Evolutionary conservation across 1,140 invertebrate species (phyloP).

Genomic region (Diorhabda carinulata): DNA sequence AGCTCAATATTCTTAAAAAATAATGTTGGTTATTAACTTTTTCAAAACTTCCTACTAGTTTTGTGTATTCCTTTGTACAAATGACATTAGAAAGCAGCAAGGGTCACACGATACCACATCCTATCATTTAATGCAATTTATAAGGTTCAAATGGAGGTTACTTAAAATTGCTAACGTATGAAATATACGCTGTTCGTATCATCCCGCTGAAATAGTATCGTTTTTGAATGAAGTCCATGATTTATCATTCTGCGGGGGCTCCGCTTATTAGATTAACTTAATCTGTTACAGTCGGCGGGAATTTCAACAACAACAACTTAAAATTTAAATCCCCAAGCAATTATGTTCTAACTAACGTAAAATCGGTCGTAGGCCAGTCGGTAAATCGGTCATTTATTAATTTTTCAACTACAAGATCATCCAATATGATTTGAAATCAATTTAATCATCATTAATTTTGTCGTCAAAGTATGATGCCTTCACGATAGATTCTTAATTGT

Average conservation of each 20-base stretch:
- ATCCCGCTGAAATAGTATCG: slow-evolving; percentile 32
- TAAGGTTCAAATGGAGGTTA: neutral
- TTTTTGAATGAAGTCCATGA: slow-evolving; percentile 27
- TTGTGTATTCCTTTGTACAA: too few relatives aligned
- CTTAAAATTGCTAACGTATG: neutral
- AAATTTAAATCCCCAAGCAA: slow-evolving; percentile 39
- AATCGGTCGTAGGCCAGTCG: slow-evolving; percentile 1
- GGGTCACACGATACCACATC: neutral
- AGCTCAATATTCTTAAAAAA: too few relatives aligned
- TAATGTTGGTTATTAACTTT: too few relatives aligned
- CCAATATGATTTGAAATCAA: too few relatives aligned
- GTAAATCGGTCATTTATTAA: neutral
- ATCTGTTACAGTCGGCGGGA: slow-evolving; percentile 39
- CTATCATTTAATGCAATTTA: neutral
- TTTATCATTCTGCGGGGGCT: slow-evolving; percentile 39
- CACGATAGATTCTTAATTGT: neutral
- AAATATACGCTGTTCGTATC: neutral
- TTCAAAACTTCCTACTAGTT: too few relatives aligned
- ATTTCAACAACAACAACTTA: slow-evolving; percentile 29
- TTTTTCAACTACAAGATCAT: too few relatives aligned
- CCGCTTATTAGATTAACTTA: slow-evolving; percentile 44
- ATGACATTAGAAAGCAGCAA: neutral
- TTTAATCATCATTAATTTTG: neutral
- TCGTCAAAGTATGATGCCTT: neutral
- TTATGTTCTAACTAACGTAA: slow-evolving; percentile 39